Conservation (phyloP, 2,888 invertebrate genomes). For the Aleiodes leptofemur region DNA sequence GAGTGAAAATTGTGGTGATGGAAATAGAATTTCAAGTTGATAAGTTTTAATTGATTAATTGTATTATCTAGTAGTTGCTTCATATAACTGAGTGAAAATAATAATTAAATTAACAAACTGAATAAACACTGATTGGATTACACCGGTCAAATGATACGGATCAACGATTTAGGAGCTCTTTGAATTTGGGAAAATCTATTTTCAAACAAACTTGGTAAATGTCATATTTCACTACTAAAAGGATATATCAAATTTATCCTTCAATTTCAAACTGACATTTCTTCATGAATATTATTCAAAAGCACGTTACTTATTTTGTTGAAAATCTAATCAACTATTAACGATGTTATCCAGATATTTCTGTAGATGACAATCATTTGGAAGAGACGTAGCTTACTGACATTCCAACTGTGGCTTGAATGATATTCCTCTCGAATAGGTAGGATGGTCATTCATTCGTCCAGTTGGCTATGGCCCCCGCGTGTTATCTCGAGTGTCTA, state of each 20-base stretch:
- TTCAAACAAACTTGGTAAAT: neutral
- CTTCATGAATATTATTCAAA: no score
- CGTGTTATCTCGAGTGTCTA: conserved; percentile 40
- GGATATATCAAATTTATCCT: no score
- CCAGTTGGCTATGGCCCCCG: conserved; percentile 29
- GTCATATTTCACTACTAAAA: neutral
- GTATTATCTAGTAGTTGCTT: no score
- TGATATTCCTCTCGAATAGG: conserved; percentile 18
- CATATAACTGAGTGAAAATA: neutral
- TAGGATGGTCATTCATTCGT: conserved; percentile 47
- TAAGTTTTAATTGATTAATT: no score
- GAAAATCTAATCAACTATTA: neutral
- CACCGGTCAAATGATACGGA: neutral
- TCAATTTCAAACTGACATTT: no score
- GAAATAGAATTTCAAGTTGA: no score
- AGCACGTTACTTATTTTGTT: no score
- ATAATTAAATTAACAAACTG: neutral
- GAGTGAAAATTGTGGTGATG: neutral
- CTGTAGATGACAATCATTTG: conserved; percentile 22
- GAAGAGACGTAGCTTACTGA: conserved; percentile 13
- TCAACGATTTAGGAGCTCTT: neutral
- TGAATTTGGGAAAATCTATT: neutral
- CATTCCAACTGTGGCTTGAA: conserved; percentile 24
- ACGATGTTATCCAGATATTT: conserved; percentile 1
- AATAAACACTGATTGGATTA: conserved; percentile 11